Percentiles rank a stretch among this genome's conserved stretches.
Evolutionary conservation across 2,888 invertebrate species (phyloP).

Genomic region (Sphaerophoria taeniata): DNA sequence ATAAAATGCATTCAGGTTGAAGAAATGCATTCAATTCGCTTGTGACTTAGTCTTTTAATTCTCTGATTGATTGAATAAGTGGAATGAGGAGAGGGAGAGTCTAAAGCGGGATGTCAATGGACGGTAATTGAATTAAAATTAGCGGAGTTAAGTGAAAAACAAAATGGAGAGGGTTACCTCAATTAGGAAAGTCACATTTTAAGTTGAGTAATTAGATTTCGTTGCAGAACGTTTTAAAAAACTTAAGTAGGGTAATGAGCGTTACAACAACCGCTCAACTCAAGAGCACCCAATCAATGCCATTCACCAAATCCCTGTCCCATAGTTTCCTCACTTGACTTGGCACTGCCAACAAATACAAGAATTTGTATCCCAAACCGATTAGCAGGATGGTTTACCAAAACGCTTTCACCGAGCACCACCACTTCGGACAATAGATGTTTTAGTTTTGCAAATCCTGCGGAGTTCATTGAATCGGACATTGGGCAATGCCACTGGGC

Average conservation of each 20-base stretch:
- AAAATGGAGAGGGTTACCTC: conserved; percentile 6
- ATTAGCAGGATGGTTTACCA: conserved; percentile 72
- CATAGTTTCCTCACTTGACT: conserved; percentile 44
- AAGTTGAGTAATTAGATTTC: conserved; percentile 3
- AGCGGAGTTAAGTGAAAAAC: conserved; percentile 22
- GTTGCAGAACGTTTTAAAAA: background rate
- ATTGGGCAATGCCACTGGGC: conserved; percentile 45
- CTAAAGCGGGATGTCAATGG: conserved; percentile 47
- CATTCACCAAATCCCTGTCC: background rate
- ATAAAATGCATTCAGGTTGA: conserved; percentile 62
- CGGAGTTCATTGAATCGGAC: conserved; percentile 69
- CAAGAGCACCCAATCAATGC: conserved; percentile 2
- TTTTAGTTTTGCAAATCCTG: conserved; percentile 20
- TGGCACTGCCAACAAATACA: conserved; percentile 16
- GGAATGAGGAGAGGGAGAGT: background rate
- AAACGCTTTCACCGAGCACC: conserved; percentile 44
- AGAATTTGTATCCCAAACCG: conserved; percentile 40
- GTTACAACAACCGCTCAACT: background rate
- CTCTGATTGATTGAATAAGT: conserved; percentile 15
- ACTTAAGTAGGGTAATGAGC: background rate
- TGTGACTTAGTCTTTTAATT: conserved; percentile 38
- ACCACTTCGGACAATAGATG: conserved; percentile 48
- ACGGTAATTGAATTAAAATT: conserved; percentile 62
- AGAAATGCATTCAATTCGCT: conserved; percentile 66
- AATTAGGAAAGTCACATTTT: background rate